Base-by-base conservation (phyloP, 2,888 invertebrate genomes). In the Drosophila neotestacea region DNA sequence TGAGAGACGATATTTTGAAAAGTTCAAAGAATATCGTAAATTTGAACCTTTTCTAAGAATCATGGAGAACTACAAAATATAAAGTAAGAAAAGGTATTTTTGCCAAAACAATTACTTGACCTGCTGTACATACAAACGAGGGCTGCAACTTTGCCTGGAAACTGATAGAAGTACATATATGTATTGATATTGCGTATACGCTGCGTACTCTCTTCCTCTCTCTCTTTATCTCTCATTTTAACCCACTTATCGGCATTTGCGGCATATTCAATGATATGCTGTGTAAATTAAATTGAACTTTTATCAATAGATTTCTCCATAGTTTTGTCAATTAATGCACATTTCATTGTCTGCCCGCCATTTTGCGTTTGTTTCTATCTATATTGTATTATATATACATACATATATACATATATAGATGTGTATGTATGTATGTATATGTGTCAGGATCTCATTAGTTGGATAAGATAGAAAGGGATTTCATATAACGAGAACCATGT, bases 391-490 rank as follows among this genome's bases (percentile, higher is more conserved):
- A 9, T 42, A 7, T 39, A 28, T 22, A 9, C 30, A 7, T 39
- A 28, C 5, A 2, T 47, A 9, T 7, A n/a, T 28, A 6, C n/a
- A 16, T 68, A 50, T 59, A 32, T 10, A 27, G 28, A 32, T 48
- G 7, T 44, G 36, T 69, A 10, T 44, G 36, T 69, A 9, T 54
- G 41, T 52, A 27, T 48, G 54, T 63, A 30, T 50, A 42, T 77
- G 39, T 68, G 74, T 75, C 68, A 73, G 85, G 85, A 81, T 77
- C 77, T 70, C 67, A 79, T 77, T 82, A 75, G 77, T 30, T 56
- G 79, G 81, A 79, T 85, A 82, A 85, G 85, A 79, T 75, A 16
- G 32, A 38, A 52, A 56, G 44, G 50, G 54, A 54, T 46, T 46
- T 54, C 50, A 36, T 16, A 32, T 13, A 58, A 42, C 41, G 13